Evolutionary conservation across 2,888 invertebrate species (phyloP), one percentile per base, ranked within the genome.

Genomic region (Papilio demoleus): DNA sequence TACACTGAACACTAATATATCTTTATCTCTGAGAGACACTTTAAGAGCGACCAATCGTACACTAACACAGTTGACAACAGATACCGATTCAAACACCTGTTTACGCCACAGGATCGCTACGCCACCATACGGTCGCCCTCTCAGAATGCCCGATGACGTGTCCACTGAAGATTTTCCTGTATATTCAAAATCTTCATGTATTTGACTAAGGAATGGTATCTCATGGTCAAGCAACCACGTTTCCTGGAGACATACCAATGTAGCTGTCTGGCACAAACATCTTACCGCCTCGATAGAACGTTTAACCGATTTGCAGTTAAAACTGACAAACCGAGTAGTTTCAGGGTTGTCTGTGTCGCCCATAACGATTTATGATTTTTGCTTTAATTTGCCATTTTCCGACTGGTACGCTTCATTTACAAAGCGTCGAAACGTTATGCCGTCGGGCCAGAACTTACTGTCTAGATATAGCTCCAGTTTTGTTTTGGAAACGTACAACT

Each of bases 71-170:
- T 66, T 19, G 14, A 79, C 42, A 1, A 77, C 67, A 0, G 71
- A 58, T 8, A 79, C 77, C 0, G 60, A 47, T 0, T 58, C 47
- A 38, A 78, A 78, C 5, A 68, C 17, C 27, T 27, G 17, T 47
- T 73, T 76, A 8, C 75, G 63, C 78, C 77, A 77, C 5, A 79
- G 34, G 0, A 79, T 4, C 0, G 76, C 77, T 2, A 74, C 74
- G 4, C 76, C 76, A 6, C 76, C 76, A 50, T 71, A 70, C 1
- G 75, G 75, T 14, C 77, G 66, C 0, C 76, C 77, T 1, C 72
- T 61, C 0, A 79, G 66, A 0, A 76, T 17, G 0, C 74, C 76
- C 5, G 67, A 45, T 1, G 74, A 68, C 0, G 76, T 76, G 42
- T 77, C 77, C 8, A 80, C 73, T 0, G 77, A 72, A 0, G 78